Conservation (phyloP, 2,888 invertebrate species). For the Pachliopta kotzebuea region DNA sequence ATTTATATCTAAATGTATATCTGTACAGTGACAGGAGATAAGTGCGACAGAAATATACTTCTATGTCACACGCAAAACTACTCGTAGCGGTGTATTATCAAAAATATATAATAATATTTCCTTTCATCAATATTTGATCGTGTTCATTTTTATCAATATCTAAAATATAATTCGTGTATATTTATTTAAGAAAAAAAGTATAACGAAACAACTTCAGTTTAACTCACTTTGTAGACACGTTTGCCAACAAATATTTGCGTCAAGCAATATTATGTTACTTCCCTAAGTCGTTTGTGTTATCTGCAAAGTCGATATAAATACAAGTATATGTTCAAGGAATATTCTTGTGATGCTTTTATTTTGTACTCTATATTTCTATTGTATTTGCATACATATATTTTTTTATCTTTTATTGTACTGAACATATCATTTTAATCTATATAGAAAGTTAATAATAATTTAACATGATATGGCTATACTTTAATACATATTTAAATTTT, state of each 20-base stretch:
- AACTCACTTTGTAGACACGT: conserved; percentile 14
- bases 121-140: neutral
- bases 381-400: too few relatives aligned
- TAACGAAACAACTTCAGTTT: conserved; percentile 20
- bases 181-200: conserved; percentile 16
- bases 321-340: conserved; percentile 6
- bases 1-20: neutral
- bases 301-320: conserved; percentile 1
- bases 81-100: neutral
- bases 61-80: too few relatives aligned
- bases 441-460: neutral
- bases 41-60: neutral
- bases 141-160: neutral
- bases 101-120: neutral
- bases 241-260: conserved; percentile 27
- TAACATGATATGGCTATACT: too few relatives aligned
- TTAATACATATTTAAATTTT: neutral
- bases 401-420: neutral
- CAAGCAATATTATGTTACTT: conserved; percentile 24
- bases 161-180: conserved; percentile 12
- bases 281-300: conserved; percentile 12
- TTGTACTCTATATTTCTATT: too few relatives aligned
- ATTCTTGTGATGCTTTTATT: conserved; percentile 7
- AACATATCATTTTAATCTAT: neutral
- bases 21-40: neutral